These are phyloP conservation scores for Helleia helle DNA, from an alignment of 2,888 invertebrate genomes.

Conservation along the genomic window DNA sequence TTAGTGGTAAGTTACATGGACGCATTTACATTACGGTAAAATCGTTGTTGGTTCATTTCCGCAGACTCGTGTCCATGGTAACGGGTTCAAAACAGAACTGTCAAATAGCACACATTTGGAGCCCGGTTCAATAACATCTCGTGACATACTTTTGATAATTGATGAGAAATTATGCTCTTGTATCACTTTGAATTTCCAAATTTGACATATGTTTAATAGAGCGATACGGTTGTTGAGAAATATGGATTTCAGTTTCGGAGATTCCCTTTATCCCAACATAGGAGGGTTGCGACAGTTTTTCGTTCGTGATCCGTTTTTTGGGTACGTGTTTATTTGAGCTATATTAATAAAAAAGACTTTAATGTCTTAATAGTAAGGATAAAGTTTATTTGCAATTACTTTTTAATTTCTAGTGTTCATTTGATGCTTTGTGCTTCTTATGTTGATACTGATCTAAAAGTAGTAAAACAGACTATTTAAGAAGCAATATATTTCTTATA, in stretches of 20 bases:
- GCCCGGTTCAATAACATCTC: conserved; percentile 28
- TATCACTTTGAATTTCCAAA: conserved; percentile 29
- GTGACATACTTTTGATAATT: conserved; percentile 40
- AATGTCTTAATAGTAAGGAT: too few relatives aligned
- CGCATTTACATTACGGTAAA: neutral
- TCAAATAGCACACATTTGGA: conserved; percentile 46
- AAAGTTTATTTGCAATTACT: too few relatives aligned
- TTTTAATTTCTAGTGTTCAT: too few relatives aligned
- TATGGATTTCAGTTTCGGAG: conserved; percentile 64
- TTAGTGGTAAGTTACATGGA: neutral
- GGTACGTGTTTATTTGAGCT: conserved; percentile 44
- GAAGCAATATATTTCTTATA: too few relatives aligned
- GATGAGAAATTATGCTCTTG: conserved; percentile 47
- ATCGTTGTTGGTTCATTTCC: conserved; percentile 32
- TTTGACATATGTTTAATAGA: conserved; percentile 34
- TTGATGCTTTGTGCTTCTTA: too few relatives aligned
- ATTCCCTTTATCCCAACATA: conserved; percentile 53
- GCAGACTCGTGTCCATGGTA: conserved; percentile 42
- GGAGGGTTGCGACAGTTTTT: conserved; percentile 47
- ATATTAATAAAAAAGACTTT: too few relatives aligned
- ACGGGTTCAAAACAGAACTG: conserved; percentile 51
- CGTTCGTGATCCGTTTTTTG: conserved; percentile 43
- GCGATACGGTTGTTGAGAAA: conserved; percentile 34
- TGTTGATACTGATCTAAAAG: too few relatives aligned
- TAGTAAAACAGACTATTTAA: too few relatives aligned